Conservation (phyloP, 2,888 invertebrate species). For the Autographa pulchrina region DNA sequence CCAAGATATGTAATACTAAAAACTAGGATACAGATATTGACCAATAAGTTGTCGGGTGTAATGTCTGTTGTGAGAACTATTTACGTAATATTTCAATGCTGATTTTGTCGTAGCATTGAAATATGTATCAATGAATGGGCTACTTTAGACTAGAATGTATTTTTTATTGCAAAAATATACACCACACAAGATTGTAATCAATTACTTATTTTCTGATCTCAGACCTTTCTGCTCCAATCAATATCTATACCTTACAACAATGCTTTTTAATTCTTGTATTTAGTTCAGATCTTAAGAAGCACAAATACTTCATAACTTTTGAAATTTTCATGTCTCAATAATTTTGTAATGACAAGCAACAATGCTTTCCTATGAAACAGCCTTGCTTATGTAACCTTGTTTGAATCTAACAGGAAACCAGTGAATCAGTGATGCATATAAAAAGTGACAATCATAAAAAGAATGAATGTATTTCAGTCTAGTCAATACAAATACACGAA, state of each 20-base stretch:
- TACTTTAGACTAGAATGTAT: not conserved
- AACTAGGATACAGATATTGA: constrained; percentile 38
- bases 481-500: not conserved
- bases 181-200: not conserved
- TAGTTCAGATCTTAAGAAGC: not conserved
- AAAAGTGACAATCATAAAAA: constrained; percentile 16
- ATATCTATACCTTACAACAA: not conserved
- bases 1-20: constrained; percentile 50
- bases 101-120: not conserved
- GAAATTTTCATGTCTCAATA: not conserved
- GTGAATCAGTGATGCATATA: constrained; percentile 41
- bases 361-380: constrained; percentile 38
- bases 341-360: constrained; percentile 12
- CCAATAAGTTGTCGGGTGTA: constrained; percentile 22
- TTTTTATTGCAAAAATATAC: not conserved
- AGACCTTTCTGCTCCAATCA: not conserved
- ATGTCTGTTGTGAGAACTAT: constrained; percentile 14
- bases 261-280: not conserved
- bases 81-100: constrained; percentile 9
- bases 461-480: constrained; percentile 18
- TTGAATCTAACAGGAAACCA: constrained; percentile 41
- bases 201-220: too few relatives aligned
- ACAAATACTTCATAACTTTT: not conserved
- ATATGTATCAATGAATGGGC: not conserved
- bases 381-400: constrained; percentile 46